Conservation (phyloP, 2,797 vertebrate species). For the Falco cherrug region DNA sequence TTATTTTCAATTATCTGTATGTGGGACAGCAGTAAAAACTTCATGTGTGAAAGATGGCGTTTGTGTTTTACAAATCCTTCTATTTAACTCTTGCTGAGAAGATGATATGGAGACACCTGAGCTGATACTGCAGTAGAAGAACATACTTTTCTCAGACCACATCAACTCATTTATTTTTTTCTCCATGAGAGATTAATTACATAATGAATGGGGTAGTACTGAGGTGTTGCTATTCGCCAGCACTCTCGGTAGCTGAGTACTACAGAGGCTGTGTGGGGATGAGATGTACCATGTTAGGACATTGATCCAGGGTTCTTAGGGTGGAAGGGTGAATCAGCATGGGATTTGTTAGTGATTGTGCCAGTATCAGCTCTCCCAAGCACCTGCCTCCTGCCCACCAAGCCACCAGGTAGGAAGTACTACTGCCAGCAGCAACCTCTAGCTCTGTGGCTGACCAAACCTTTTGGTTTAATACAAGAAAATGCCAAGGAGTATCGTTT, state of each 20-base stretch:
- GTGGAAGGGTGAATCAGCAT: neutral
- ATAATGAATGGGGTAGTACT: neutral
- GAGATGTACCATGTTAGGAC: neutral
- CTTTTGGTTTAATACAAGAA: neutral
- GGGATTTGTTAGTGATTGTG: neutral
- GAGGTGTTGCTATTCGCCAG: neutral
- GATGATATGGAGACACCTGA: neutral
- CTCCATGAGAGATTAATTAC: neutral
- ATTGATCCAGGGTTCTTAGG: neutral
- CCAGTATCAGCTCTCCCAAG: neutral
- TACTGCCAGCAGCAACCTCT: neutral
- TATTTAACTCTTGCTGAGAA: neutral
- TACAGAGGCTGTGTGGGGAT: neutral
- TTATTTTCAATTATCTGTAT: neutral
- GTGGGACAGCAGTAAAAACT: neutral
- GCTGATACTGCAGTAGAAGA: neutral
- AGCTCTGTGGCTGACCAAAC: neutral
- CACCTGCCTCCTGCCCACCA: neutral
- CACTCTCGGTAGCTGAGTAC: neutral
- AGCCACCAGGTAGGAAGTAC: neutral
- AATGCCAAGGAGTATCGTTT: neutral
- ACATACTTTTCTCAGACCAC: neutral
- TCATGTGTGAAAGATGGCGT: neutral
- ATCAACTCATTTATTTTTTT: neutral
- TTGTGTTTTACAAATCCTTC: neutral